Evolutionary conservation across 1,140 invertebrate species (phyloP).

Genomic region (Calliopsis andreniformis): DNA sequence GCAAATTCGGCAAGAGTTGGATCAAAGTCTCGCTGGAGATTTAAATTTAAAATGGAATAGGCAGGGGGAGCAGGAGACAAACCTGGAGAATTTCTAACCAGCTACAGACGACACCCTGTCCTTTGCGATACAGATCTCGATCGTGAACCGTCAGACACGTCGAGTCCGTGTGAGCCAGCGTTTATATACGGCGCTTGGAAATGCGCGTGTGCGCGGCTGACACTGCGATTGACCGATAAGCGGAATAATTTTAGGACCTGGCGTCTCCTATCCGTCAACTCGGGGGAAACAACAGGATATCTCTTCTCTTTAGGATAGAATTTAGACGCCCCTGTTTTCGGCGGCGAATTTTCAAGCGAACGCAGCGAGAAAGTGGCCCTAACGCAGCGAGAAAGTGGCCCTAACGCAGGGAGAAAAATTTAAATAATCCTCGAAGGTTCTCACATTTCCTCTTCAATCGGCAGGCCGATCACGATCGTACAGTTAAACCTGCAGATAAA

Average conservation of each 20-base stretch:
- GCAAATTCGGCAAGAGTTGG: not conserved
- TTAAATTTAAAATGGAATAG: conserved; percentile 34
- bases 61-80: not conserved
- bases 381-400: not conserved
- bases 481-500: conserved; percentile 37
- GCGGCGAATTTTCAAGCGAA: too few relatives aligned
- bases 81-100: conserved; percentile 25
- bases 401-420: not conserved
- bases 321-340: too few relatives aligned
- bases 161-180: conserved; percentile 3
- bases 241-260: conserved; percentile 58
- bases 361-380: not conserved
- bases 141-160: conserved; percentile 17
- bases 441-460: conserved; percentile 35
- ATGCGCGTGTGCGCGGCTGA: conserved; percentile 28
- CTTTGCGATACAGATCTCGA: conserved; percentile 60
- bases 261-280: conserved; percentile 3
- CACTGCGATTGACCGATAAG: conserved; percentile 62
- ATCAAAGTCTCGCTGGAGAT: not conserved
- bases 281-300: conserved; percentile 20
- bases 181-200: conserved; percentile 1
- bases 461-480: conserved; percentile 30
- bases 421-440: not conserved
- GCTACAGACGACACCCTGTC: conserved; percentile 58
- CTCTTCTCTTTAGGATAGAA: not conserved